Percentiles rank a stretch among this genome's conserved stretches.
phyloP scores from a whole-genome alignment of 2,888 invertebrate species.

The Brenthis hecate region DNA sequence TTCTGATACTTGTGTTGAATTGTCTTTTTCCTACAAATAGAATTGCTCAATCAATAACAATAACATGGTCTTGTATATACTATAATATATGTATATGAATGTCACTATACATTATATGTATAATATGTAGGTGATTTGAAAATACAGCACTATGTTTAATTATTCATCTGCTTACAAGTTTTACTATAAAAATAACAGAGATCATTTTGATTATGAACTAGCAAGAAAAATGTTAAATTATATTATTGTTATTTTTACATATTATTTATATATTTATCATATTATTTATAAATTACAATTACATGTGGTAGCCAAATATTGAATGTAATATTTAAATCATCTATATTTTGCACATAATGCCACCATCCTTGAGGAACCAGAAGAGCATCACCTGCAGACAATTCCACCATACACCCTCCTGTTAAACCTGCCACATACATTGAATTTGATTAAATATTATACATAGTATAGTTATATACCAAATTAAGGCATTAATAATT shows the following conservation, averaged over 20 bases:
- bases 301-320: conserved; percentile 90
- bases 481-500: conserved; percentile 20
- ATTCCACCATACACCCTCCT: conserved; percentile 81
- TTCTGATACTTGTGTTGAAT: conserved; percentile 80
- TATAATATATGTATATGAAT: background rate
- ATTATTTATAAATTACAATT: conserved; percentile 47
- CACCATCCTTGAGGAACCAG: conserved; percentile 97
- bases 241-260: background rate
- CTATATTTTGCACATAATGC: conserved; percentile 96
- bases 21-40: conserved; percentile 75
- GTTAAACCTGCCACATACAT: conserved; percentile 54
- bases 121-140: no score
- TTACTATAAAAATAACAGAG: no score
- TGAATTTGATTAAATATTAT: background rate
- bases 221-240: no score
- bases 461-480: background rate
- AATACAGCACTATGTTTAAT: no score
- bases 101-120: no score
- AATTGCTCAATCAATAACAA: background rate
- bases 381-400: conserved; percentile 93
- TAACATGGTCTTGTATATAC: background rate
- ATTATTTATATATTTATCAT: no score
- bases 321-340: conserved; percentile 84
- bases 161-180: no score
- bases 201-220: no score